A percentile compares a stretch with the other conserved stretches of the same genome.
These are phyloP conservation scores for Sabatieria punctata DNA, from an alignment of 2,888 invertebrate genomes.

Conservation along the genomic window DNA sequence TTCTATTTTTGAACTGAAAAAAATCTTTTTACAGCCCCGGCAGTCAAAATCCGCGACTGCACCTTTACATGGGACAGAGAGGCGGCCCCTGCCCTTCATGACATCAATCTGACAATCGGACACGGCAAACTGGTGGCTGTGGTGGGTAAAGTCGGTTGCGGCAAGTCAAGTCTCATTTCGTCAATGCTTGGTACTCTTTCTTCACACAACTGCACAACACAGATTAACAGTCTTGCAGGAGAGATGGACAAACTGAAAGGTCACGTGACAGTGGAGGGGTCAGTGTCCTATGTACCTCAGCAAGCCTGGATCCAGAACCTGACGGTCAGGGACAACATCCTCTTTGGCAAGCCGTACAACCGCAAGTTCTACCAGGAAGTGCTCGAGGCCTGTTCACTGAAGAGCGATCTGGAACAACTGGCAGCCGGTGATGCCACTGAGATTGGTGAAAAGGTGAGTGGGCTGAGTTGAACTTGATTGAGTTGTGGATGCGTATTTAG, in stretches of 20 bases:
- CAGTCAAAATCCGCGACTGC: too few relatives aligned
- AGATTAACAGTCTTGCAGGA: background rate
- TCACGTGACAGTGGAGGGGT: conserved; percentile 28
- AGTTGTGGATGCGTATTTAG: conserved; percentile 6
- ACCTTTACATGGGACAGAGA: too few relatives aligned
- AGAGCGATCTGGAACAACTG: conserved; percentile 30
- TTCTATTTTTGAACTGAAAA: too few relatives aligned
- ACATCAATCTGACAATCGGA: conserved; percentile 4
- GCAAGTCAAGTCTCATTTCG: conserved; percentile 53
- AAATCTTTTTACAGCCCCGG: too few relatives aligned
- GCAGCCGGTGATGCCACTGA: conserved; percentile 11
- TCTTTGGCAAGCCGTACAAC: conserved; percentile 27
- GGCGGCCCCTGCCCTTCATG: background rate
- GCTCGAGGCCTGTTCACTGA: conserved; percentile 32
- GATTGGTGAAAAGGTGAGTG: conserved; percentile 11
- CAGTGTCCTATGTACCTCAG: conserved; percentile 41
- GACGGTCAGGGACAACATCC: conserved; percentile 27
- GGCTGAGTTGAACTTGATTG: background rate
- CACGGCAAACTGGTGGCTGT: conserved; percentile 33
- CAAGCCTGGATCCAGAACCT: conserved; percentile 16
- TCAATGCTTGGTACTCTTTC: conserved; percentile 63
- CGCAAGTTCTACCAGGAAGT: conserved; percentile 25
- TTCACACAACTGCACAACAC: too few relatives aligned
- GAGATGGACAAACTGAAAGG: background rate
- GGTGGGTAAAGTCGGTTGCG: conserved; percentile 37